Percentiles rank a stretch among this genome's conserved stretches.
These are phyloP conservation scores for Oreohelix idahoensis DNA, from an alignment of 1,140 invertebrate genomes.

Conservation along the genomic window DNA sequence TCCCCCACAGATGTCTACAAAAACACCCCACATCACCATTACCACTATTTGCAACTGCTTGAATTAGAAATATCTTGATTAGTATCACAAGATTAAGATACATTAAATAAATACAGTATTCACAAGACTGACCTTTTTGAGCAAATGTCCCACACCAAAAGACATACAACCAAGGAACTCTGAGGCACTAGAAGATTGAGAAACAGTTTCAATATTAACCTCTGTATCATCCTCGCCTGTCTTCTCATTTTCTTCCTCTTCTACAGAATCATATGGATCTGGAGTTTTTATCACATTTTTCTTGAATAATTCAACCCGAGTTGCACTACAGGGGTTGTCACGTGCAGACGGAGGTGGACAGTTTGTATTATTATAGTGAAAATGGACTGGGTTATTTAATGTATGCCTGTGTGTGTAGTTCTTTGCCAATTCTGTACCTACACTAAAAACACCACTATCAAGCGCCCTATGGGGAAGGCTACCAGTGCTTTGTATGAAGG, in stretches of 20 bases:
- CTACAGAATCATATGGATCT: constrained; percentile 25
- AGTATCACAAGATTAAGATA: no score
- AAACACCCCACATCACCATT: no score
- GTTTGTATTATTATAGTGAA: no score
- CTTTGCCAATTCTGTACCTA: neutral
- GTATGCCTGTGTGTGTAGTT: no score
- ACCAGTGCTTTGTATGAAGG: constrained; percentile 14
- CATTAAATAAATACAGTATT: no score
- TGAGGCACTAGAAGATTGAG: constrained; percentile 78
- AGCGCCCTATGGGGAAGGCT: constrained; percentile 1
- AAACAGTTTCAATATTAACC: constrained; percentile 27
- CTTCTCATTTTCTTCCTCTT: neutral
- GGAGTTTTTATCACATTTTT: neutral
- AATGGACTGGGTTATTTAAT: neutral
- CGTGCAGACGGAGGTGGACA: neutral
- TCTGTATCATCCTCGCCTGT: neutral
- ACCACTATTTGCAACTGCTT: no score
- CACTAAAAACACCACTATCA: neutral
- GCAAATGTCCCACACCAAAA: constrained; percentile 81
- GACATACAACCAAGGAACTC: constrained; percentile 86
- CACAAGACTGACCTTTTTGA: constrained; percentile 76
- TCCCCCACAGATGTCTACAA: no score
- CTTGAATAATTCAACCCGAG: no score
- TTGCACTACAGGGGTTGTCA: neutral
- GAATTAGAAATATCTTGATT: no score